Evolutionary conservation across 1,140 invertebrate species (phyloP).

Genomic region (Laupala kohalensis): DNA sequence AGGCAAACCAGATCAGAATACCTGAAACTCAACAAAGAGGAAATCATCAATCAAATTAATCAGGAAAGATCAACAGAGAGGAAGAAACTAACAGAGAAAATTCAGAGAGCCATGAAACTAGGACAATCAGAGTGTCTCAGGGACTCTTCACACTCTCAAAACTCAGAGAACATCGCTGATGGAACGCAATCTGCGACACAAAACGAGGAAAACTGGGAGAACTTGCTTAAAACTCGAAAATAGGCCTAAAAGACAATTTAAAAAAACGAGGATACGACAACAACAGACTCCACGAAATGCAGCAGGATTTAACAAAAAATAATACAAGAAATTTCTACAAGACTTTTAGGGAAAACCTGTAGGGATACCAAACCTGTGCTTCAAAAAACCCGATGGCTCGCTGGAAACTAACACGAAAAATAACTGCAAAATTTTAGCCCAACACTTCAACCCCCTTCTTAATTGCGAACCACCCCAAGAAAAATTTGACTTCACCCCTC

Average conservation of each 20-base stretch:
- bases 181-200: background rate
- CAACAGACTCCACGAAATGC: background rate
- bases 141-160: no score
- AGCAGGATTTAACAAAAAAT: background rate
- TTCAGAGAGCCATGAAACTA: background rate
- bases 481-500: background rate
- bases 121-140: no score
- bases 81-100: background rate
- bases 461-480: background rate
- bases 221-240: background rate
- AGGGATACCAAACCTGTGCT: slow-evolving; percentile 1
- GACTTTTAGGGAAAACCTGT: background rate
- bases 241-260: background rate
- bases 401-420: background rate
- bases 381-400: background rate
- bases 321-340: background rate
- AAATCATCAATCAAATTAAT: background rate
- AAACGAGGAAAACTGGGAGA: background rate
- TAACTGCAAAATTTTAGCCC: background rate
- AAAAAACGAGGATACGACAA: slow-evolving; percentile 4
- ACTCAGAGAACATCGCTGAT: background rate
- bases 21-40: background rate
- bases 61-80: background rate
- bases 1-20: background rate
- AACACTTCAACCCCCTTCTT: background rate